Evolutionary conservation across 2,797 vertebrate genomes (phyloP).

Genomic region (Cossypha heuglini): DNA sequence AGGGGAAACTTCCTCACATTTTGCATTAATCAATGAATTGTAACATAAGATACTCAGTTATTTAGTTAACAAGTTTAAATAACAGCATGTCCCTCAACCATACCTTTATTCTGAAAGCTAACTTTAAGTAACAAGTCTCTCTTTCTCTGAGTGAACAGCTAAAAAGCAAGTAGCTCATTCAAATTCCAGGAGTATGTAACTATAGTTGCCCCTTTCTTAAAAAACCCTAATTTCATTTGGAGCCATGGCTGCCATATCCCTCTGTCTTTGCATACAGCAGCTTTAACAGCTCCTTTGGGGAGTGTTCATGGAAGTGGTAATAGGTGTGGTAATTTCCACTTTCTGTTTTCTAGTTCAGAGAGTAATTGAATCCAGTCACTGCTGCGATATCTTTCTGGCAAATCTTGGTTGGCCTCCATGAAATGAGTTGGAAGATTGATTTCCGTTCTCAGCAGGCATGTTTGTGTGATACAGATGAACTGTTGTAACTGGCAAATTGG

Average conservation of each 20-base stretch:
- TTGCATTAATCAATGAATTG: background rate
- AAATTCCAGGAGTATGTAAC: background rate
- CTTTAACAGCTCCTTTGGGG: background rate
- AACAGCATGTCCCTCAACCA: background rate
- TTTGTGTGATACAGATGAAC: background rate
- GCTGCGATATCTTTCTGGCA: background rate
- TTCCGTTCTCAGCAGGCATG: constrained; percentile 29
- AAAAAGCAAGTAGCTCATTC: background rate
- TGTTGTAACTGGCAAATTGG: constrained; percentile 12
- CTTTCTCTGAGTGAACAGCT: background rate
- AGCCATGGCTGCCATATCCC: background rate
- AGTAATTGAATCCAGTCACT: constrained; percentile 38
- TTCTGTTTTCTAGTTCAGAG: constrained; percentile 23
- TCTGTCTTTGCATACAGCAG: background rate
- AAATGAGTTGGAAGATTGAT: constrained; percentile 43
- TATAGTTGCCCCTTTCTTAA: background rate
- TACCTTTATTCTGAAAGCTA: background rate
- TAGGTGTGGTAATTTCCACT: constrained; percentile 30
- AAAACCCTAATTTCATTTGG: background rate
- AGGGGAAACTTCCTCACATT: background rate
- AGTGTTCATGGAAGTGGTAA: background rate
- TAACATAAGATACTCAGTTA: background rate
- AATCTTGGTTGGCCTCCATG: constrained; percentile 8
- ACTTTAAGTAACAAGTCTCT: background rate
- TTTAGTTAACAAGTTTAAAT: background rate